Percentiles rank a stretch among this genome's conserved stretches.
Evolutionary conservation across 2,797 vertebrate species (phyloP).

Genomic region (Pangasius sanitwongsei): DNA sequence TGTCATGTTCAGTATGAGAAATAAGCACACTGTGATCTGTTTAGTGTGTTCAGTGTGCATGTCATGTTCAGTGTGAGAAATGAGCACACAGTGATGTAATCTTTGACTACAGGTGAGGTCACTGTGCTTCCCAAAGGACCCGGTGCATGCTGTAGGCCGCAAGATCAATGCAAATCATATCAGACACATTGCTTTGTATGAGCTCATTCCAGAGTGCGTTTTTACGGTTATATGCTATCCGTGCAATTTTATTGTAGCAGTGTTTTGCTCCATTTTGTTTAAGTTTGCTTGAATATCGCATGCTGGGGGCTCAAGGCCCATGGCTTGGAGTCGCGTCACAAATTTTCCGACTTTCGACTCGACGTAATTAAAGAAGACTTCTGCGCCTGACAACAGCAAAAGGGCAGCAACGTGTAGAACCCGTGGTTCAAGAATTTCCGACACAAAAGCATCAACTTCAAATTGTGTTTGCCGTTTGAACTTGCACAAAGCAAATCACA

Average conservation of each 20-base stretch:
- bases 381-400: too few species aligned
- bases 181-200: too few species aligned
- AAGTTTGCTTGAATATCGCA: not conserved
- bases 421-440: too few species aligned
- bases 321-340: not conserved
- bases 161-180: not conserved
- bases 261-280: not conserved
- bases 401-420: too few species aligned
- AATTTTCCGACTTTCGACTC: not conserved
- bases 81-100: constrained; percentile 2
- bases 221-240: not conserved
- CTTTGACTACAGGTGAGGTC: not conserved
- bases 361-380: not conserved
- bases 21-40: not conserved
- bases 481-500: not conserved
- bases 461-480: not conserved
- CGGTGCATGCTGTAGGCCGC: not conserved
- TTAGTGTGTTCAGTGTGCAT: not conserved
- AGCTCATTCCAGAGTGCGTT: not conserved
- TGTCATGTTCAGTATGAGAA: not conserved
- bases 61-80: not conserved
- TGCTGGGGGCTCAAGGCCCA: not conserved
- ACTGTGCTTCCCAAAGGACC: not conserved
- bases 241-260: not conserved
- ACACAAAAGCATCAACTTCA: not conserved